Evolutionary conservation across 2,113 vertebrate species (phyloP), one percentile per base, ranked within the genome.

Genomic region (Planiliza haematocheilus): DNA sequence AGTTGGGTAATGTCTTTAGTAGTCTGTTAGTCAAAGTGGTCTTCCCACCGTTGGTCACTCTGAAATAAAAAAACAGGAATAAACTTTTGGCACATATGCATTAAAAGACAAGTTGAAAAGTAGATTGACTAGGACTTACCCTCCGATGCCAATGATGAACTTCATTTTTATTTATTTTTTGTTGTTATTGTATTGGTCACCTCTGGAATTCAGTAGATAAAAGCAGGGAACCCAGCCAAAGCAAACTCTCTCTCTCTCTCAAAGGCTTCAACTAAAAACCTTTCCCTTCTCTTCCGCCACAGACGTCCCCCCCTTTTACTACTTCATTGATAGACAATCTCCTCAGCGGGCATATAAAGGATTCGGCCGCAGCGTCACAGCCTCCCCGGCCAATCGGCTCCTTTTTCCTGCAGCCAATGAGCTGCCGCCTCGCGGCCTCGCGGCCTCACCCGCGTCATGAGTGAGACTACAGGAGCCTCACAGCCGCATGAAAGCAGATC

Each of bases 1-100:
- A 94, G 79, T 94, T 95, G 24, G 94, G 94, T 65, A 95, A 86
- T 56, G 82, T 88, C 81, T 91, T 90, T 62, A 93, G 51, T 12
- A 95, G 91, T 79, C 78, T 89, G 46, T 91, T 91, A 30, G 94
- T 95, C 86, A 95, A 41, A 57, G 94, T 95, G 74, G 94, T 94
- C 87, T 95, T 95, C 42, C 94, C 94, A 90, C 94, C 94, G 86
- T 95, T 95, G 87, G 94, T 95, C 87, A 95, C 93, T 52, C 94
- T 95, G 88, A 52, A 84, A 85, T 63, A 0, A 48, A 51, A 0
- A 48, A 30, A 30, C 24, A 30, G 24, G 24, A 30, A 30, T 30
- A 30, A 30, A 30, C 3, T 30, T 30, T 30, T 30, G n/a, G n/a
- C n/a, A n/a, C n/a, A n/a, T n/a, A n/a, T n/a, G n/a, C 10, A 62